Conservation (phyloP, 2,113 vertebrate genomes). For the sheep (Ovis aries) region DNA sequence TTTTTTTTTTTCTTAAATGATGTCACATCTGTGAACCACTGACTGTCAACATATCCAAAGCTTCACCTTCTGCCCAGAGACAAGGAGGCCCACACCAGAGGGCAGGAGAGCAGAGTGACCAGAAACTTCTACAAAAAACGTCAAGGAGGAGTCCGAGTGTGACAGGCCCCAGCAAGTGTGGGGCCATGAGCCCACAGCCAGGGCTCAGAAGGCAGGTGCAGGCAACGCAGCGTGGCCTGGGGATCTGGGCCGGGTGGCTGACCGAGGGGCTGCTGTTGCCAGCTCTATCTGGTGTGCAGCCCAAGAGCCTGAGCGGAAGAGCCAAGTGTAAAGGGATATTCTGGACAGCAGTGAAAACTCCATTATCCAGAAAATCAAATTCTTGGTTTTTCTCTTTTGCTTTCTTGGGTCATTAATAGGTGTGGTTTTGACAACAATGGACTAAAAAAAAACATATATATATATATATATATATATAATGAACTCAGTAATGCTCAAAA, state of each 20-base stretch:
- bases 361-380: not conserved
- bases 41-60: not conserved
- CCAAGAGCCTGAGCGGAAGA: not conserved
- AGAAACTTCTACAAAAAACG: not conserved
- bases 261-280: accelerated
- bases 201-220: too few species aligned
- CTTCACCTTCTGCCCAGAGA: not conserved
- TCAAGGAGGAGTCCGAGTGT: not conserved
- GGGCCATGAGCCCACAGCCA: not conserved
- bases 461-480: not conserved
- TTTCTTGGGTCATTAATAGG: not conserved
- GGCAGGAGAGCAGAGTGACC: not conserved
- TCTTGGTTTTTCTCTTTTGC: not conserved
- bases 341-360: not conserved
- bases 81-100: not conserved
- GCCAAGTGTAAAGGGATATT: accelerated
- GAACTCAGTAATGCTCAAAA: not conserved
- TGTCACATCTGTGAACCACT: not conserved
- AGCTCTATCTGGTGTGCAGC: accelerated
- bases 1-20: not conserved
- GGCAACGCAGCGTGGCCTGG: accelerated
- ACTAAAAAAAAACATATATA: not conserved
- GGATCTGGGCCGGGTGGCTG: not conserved
- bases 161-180: not conserved
- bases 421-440: not conserved